A percentile compares a stretch with the other conserved stretches of the same genome.
Conservation (phyloP, 2,888 invertebrate genomes). For the Euplexia lucipara region DNA sequence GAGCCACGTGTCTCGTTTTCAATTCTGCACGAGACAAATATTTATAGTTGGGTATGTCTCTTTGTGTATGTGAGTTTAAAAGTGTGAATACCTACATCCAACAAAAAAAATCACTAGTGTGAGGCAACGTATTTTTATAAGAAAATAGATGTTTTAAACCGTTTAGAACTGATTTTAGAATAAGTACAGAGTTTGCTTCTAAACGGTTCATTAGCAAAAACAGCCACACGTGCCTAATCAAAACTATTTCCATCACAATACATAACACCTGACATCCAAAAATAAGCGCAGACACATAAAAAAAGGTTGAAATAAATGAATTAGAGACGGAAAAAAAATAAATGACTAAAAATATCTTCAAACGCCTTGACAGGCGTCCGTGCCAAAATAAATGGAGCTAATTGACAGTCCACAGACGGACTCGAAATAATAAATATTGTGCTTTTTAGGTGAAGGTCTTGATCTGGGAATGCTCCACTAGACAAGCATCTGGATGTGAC, state of each 20-base stretch:
- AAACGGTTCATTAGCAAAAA: too few species aligned
- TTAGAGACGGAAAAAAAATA: constrained; percentile 12
- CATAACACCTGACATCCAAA: not conserved
- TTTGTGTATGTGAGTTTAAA: too few species aligned
- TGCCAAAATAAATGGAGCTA: constrained; percentile 60
- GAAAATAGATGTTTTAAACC: too few species aligned
- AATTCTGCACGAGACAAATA: too few species aligned
- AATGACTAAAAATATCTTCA: constrained; percentile 47
- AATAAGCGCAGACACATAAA: constrained; percentile 15
- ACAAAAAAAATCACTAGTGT: too few species aligned
- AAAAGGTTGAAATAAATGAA: constrained; percentile 18
- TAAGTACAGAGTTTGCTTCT: too few species aligned
- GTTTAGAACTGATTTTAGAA: too few species aligned
- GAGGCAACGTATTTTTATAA: too few species aligned
- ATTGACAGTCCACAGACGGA: constrained; percentile 53
- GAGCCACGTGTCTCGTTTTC: too few species aligned
- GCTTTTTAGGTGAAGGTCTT: constrained; percentile 62
- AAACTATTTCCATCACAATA: not conserved
- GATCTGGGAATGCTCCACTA: constrained; percentile 22
- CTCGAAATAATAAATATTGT: constrained; percentile 47
- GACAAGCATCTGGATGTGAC: constrained; percentile 22
- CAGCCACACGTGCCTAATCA: not conserved
- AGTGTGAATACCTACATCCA: too few species aligned
- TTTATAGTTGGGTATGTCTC: too few species aligned
- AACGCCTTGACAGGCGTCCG: constrained; percentile 28